Evolutionary conservation across 92 coral and sea anemone species (phyloP).

Genomic region (Porites lobata): DNA sequence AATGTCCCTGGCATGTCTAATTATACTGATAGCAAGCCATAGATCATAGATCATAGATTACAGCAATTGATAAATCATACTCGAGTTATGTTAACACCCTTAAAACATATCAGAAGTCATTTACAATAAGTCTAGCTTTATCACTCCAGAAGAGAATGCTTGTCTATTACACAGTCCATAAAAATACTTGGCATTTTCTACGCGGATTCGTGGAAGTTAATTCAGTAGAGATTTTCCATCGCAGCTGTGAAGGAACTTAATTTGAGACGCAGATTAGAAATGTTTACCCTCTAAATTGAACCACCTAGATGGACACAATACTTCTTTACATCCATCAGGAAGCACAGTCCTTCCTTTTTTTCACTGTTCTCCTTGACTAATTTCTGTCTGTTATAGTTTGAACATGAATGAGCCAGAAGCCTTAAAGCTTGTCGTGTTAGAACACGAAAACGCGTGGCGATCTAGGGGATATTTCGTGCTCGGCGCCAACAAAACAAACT

Average conservation of each 20-base stretch:
- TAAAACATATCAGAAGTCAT: neutral
- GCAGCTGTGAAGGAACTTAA: constrained; percentile 16
- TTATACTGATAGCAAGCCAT: no score
- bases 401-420: neutral
- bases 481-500: constrained; percentile 10
- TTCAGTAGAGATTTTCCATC: neutral
- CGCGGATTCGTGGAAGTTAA: neutral
- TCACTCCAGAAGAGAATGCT: neutral
- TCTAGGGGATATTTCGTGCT: neutral
- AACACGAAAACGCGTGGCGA: constrained; percentile 5
- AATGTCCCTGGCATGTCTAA: no score
- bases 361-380: neutral
- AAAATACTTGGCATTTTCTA: neutral
- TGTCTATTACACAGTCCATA: neutral
- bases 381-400: neutral
- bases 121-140: neutral
- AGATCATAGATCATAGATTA: neutral
- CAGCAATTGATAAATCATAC: neutral
- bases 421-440: neutral
- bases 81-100: neutral
- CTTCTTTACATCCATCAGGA: neutral
- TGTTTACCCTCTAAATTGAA: constrained; percentile 2
- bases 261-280: constrained; percentile 4
- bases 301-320: neutral
- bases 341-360: no score